Conservation (phyloP, 2,113 vertebrate genomes). For the Burhinus bistriatus region DNA sequence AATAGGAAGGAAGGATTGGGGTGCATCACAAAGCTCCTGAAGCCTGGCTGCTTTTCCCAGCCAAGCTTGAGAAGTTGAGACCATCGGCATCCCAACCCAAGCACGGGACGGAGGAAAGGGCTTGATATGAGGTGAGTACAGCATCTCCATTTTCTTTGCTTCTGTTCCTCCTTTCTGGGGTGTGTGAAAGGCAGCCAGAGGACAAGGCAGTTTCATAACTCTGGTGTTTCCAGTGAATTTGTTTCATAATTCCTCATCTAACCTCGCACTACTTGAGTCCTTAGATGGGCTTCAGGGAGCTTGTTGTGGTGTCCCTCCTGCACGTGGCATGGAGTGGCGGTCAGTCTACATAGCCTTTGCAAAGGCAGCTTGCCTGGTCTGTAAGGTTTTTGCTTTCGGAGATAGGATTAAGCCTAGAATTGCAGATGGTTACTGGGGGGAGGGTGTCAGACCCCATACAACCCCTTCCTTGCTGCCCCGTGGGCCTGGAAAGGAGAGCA, state of each 20-base stretch:
- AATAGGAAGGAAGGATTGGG: background rate
- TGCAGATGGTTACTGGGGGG: background rate
- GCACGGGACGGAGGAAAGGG: background rate
- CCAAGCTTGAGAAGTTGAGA: background rate
- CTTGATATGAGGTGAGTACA: background rate
- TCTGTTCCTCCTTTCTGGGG: background rate
- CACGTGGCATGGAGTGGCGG: rapidly evolving
- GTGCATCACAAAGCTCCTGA: background rate
- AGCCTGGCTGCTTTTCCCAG: background rate
- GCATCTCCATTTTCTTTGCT: background rate
- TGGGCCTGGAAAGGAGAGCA: rapidly evolving
- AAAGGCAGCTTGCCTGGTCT: background rate
- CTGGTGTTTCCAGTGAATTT: background rate
- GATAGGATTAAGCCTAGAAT: background rate
- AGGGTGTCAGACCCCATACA: background rate
- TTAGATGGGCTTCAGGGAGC: background rate
- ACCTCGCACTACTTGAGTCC: rapidly evolving
- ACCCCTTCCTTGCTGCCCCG: rapidly evolving
- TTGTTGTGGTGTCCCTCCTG: rapidly evolving
- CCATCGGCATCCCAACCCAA: background rate
- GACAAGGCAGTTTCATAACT: background rate
- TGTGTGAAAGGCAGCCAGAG: background rate
- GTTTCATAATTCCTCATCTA: background rate
- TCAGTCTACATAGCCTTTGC: background rate
- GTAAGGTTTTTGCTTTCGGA: background rate